These are phyloP conservation scores for Heliconius hermathena DNA, from an alignment of 1,140 invertebrate species.

Conservation along the genomic window DNA sequence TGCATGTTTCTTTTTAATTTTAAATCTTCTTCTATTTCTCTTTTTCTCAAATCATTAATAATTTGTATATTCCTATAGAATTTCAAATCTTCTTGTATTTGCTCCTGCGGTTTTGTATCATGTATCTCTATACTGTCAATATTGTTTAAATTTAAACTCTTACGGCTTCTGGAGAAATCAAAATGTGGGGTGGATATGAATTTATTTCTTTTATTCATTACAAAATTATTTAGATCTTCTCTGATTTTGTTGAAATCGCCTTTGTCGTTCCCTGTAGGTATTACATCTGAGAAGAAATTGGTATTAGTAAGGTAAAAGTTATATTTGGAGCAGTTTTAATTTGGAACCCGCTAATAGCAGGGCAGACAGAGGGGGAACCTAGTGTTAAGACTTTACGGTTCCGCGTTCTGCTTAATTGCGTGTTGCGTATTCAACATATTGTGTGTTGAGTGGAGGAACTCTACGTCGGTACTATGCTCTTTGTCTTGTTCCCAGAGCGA, in stretches of 20 bases:
- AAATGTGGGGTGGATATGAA: slow-evolving; percentile 40
- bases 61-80: background rate
- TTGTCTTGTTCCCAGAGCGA: too few relatives aligned
- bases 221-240: slow-evolving; percentile 42
- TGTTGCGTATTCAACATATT: too few relatives aligned
- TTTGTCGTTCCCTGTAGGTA: slow-evolving; percentile 8
- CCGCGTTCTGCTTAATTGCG: too few relatives aligned
- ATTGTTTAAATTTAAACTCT: background rate
- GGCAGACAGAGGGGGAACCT: too few relatives aligned
- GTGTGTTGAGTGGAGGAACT: too few relatives aligned
- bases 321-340: too few relatives aligned
- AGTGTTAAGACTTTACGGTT: too few relatives aligned
- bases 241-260: slow-evolving; percentile 29
- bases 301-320: background rate
- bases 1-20: background rate
- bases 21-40: background rate
- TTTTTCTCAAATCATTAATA: slow-evolving; percentile 24
- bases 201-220: slow-evolving; percentile 40
- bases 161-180: background rate
- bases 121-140: background rate
- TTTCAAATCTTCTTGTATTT: background rate
- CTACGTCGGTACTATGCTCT: too few relatives aligned
- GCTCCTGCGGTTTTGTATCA: background rate
- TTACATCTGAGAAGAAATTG: background rate
- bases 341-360: too few relatives aligned